Base-by-base conservation (phyloP, 53 echinoderm and acorn worm species). In the Apostichopus leukothele region DNA sequence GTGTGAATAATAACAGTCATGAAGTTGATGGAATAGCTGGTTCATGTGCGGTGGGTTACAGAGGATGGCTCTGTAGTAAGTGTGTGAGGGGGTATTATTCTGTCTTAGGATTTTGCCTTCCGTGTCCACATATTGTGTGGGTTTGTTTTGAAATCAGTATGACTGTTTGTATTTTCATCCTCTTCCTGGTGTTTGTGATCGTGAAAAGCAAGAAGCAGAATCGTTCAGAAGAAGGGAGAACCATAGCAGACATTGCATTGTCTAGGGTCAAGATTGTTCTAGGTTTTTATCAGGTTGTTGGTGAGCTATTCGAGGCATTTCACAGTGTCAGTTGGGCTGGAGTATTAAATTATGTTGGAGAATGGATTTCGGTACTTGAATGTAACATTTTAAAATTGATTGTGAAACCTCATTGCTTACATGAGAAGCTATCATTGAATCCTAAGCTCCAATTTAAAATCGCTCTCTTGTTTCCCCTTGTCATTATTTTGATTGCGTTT, bases 311-410 rank as follows among this genome's bases (percentile, higher is more conserved):
- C 5, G 84, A 83, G 23, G 53, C 84, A 9, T 83, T 83, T 83
- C 60, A 83, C 12, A 9, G 27, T 27, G 61, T 83, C 6, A 60
- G 66, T 5, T 83, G 61, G 84, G 11, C 84, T 60, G 84, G 84
- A 5, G 54, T 54, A 22, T 20, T 83, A 25, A 4, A 27, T 2
- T 57, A 59, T 13, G 10, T 83, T 83, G 84, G n/a, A 6, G 23
- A 83, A 26, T 25, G 60, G 20, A 8, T 83, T 10, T 61, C 84
- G 7, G 9, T 83, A 18, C 63, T 83, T 0, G 7, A 59, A 60
- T 83, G 63, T 54, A 60, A 60, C 63, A 61, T 83, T 22, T 59
- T 83, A 5, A 14, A 39, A 4, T 19, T 83, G 8, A 19, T 83
- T 63, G 57, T 83, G 6, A 21, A 57, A 23, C 84, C 84, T 23